Evolutionary conservation across 2,888 invertebrate genomes (phyloP).

Genomic region (Tribolium freemani): DNA sequence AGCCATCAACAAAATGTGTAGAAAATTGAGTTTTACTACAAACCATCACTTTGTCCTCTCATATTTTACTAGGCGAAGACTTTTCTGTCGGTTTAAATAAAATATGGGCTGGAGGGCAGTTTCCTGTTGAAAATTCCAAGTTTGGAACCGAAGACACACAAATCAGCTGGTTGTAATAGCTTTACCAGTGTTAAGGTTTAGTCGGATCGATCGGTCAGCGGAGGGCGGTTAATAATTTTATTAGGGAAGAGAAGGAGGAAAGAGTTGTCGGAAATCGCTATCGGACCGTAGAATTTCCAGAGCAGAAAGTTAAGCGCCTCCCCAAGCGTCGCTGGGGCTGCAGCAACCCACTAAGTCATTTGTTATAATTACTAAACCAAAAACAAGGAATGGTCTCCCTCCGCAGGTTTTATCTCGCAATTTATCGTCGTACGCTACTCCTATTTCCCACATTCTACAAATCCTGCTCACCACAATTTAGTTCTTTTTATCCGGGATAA

Average conservation of each 20-base stretch:
- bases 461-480: conserved; percentile 63
- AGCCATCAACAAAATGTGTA: conserved; percentile 25
- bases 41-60: conserved; percentile 36
- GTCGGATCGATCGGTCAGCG: conserved; percentile 40
- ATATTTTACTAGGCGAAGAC: conserved; percentile 34
- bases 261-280: conserved; percentile 46
- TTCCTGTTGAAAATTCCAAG: conserved; percentile 12
- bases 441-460: conserved; percentile 63
- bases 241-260: conserved; percentile 36
- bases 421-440: conserved; percentile 63
- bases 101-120: conserved; percentile 18
- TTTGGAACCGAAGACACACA: conserved; percentile 21
- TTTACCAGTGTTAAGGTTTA: conserved; percentile 6
- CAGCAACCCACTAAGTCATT: conserved; percentile 58
- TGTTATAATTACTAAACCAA: conserved; percentile 67
- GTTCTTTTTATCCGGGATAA: conserved; percentile 64
- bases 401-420: conserved; percentile 65
- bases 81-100: conserved; percentile 37
- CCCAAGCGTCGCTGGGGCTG: conserved; percentile 33
- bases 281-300: conserved; percentile 44
- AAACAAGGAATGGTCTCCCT: conserved; percentile 64
- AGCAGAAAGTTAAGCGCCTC: conserved; percentile 43
- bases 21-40: conserved; percentile 38
- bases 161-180: conserved; percentile 5
- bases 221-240: conserved; percentile 39